Base-by-base conservation (phyloP, 2,888 invertebrate species). In the Hypomecis atomaria region DNA sequence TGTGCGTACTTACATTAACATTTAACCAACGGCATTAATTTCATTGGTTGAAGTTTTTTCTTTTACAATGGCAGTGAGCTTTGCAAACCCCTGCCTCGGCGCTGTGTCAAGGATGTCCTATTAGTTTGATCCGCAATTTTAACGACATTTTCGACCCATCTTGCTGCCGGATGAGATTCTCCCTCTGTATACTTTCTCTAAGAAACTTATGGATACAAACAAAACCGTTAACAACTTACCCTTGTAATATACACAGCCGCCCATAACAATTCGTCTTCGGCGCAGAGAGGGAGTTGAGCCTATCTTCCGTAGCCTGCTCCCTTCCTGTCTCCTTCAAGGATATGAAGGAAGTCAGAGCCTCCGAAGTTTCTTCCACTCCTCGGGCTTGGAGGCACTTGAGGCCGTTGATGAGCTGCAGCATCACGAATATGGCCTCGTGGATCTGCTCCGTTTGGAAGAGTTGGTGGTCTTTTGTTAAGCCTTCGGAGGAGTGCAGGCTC, bases 301-400 rank as follows among this genome's bases (percentile, higher is more conserved):
- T 80, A 10, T 92, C 93, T 62, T 93, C 93, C 0, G 85, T 82
- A 0, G 89, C 85, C 10, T 83, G 62, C 0, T 84, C 84, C 64
- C 81, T 89, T 5, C 86, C 89, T 70, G 75, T 70, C 45, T 95
- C 97, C 77, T 95, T 95, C 71, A 96, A 94, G 6, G 97, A 93
- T 8, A 97, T 94, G 73, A 97, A 96, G 70, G 96, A 96, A 40
- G 95, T 94, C 63, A 97, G 85, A 68, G 95, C 94, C 52, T 95
- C 92, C 0, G 96, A 94, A 42, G 96, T 93, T 75, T 97, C 97
- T 79, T 97, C 97, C 34, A 96, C 95, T 1, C 97, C 97, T 71
- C 96, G 94, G 0, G 96, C 96, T 84, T 97, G 97, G 34, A 97
- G 90, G 78, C 95, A 96, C 83, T 97, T 97, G 71, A 97, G 88